phyloP scores from a whole-genome alignment of 2,888 invertebrate genomes.

The Tinea pellionella region DNA sequence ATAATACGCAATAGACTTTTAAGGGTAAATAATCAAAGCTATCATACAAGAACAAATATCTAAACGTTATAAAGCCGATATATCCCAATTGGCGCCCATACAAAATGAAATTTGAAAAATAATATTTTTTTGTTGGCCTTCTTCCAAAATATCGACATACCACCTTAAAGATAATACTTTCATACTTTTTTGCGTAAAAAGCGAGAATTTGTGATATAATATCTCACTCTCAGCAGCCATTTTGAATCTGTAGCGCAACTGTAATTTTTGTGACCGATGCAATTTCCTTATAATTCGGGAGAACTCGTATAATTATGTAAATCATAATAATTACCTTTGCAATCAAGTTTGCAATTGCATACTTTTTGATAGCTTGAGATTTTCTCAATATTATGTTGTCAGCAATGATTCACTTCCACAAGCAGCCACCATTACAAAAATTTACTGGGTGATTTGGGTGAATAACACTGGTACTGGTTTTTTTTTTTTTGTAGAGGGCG shows the following conservation, averaged over 20 bases:
- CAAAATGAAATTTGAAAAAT: neutral
- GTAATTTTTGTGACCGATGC: too few species aligned
- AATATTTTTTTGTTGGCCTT: neutral
- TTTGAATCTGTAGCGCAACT: too few species aligned
- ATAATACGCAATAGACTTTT: too few species aligned
- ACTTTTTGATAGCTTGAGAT: neutral
- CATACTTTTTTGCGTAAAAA: neutral
- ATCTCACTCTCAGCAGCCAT: neutral
- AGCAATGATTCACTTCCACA: constrained; percentile 14
- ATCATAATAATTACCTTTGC: neutral
- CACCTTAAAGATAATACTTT: neutral
- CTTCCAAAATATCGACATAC: neutral
- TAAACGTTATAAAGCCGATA: too few species aligned
- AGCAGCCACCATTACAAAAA: constrained; percentile 14
- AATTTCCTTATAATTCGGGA: too few species aligned
- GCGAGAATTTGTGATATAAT: neutral
- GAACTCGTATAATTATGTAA: too few species aligned
- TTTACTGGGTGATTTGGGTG: neutral
- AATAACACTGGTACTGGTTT: too few species aligned
- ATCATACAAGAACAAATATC: too few species aligned
- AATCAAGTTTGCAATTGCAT: neutral
- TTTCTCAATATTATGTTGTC: constrained; percentile 13
- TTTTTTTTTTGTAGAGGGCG: too few species aligned
- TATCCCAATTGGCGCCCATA: too few species aligned
- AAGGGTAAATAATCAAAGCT: too few species aligned